Percentiles rank a stretch among this genome's conserved stretches.
Evolutionary conservation across 2,888 invertebrate genomes (phyloP).

Genomic region (Acheta domesticus): DNA sequence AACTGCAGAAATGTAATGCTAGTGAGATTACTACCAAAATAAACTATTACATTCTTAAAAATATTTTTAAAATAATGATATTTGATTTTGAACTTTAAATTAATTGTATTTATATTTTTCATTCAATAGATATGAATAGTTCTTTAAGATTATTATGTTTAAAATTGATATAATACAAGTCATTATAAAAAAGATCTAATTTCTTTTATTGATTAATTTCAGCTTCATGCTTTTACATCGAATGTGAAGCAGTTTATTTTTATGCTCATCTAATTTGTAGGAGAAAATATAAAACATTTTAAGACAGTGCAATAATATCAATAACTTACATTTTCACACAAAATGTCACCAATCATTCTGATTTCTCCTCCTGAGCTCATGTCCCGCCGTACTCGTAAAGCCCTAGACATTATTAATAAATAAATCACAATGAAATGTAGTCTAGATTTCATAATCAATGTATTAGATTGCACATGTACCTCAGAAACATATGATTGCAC

Average conservation of each 20-base stretch:
- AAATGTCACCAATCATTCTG: constrained; percentile 65
- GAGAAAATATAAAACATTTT: no score
- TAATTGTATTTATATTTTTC: no score
- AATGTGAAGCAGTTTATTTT: no score
- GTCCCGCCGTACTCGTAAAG: constrained; percentile 56
- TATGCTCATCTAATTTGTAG: no score
- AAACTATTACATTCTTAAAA: neutral
- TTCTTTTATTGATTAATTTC: no score
- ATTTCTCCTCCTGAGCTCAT: constrained; percentile 57
- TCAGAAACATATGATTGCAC: constrained; percentile 59
- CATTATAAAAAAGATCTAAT: no score
- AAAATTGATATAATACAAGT: no score
- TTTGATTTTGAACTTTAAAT: no score
- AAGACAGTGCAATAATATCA: neutral
- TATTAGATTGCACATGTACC: constrained; percentile 46
- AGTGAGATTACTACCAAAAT: neutral
- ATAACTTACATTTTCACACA: constrained; percentile 65
- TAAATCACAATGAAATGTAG: constrained; percentile 26
- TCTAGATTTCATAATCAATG: neutral
- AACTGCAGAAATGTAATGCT: constrained; percentile 51
- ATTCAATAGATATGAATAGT: no score
- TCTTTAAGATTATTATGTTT: no score
- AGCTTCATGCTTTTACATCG: no score
- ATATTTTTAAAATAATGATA: neutral
- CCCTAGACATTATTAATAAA: constrained; percentile 43